A percentile compares a stretch with the other conserved stretches of the same genome.
phyloP scores from a whole-genome alignment of 92 coral and sea anemone genomes.

The Umimayanthus kanabou region DNA sequence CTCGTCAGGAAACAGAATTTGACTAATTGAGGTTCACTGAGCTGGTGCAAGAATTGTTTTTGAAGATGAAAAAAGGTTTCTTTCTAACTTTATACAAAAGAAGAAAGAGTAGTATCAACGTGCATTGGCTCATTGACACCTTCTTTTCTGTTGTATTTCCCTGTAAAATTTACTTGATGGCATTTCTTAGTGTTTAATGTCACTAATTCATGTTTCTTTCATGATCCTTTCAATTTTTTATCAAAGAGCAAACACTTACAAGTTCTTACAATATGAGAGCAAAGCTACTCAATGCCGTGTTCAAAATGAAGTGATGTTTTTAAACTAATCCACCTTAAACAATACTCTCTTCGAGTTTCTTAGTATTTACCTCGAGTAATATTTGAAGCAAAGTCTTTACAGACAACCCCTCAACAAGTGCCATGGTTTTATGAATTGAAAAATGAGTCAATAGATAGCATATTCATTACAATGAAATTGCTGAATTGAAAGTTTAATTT shows the following conservation, averaged over 20 bases:
- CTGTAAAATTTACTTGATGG: background rate
- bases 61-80: constrained; percentile 34
- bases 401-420: constrained; percentile 24
- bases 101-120: constrained; percentile 23
- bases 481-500: constrained; percentile 22
- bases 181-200: constrained; percentile 5
- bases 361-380: constrained; percentile 27
- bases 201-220: constrained; percentile 24
- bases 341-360: constrained; percentile 11
- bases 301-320: constrained; percentile 8
- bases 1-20: constrained; percentile 42
- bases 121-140: constrained; percentile 14
- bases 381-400: constrained; percentile 18
- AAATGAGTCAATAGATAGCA: constrained; percentile 9
- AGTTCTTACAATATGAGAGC: constrained; percentile 14
- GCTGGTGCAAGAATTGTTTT: constrained; percentile 42
- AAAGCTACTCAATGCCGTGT: constrained; percentile 8
- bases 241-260: constrained; percentile 28
- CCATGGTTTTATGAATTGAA: constrained; percentile 34
- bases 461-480: constrained; percentile 29
- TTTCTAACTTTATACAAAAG: constrained; percentile 29
- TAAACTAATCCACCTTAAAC: constrained; percentile 36
- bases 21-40: constrained; percentile 33
- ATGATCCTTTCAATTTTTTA: constrained; percentile 29
- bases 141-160: background rate